Base-by-base conservation (phyloP, 2,113 vertebrate species). In the Scatophagus argus region DNA sequence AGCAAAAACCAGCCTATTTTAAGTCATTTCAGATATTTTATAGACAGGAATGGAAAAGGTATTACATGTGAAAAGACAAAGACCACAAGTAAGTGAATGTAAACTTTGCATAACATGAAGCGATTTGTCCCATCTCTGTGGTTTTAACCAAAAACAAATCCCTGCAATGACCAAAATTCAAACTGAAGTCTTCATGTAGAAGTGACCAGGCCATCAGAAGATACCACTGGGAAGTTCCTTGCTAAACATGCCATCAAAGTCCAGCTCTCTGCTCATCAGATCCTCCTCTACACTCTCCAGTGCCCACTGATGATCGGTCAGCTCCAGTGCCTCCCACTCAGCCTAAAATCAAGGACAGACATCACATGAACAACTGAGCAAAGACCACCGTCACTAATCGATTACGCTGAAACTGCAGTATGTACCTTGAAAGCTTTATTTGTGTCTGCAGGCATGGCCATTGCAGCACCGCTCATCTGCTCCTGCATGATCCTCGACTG, bases 401-500 rank as follows among this genome's bases (percentile, higher is more conserved):
- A 29, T 55, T 8, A 52, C 13, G 13, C 27, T 31, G 2, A 25
- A 27, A n/a, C 9, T 14, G 31, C 14, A 13, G 1, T 6, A n/a
- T 51, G 52, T 95, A 99, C 98, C 97, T 99, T 99, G 87, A 99
- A 99, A 41, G 98, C 98, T 93, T 99, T 99, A 93, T 99, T 99
- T 70, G 98, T 98, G 55, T 99, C 98, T 44, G 98, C 97, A 23
- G 98, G 98, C 97, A 99, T 99, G 80, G 98, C 98, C 97, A 99
- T 97, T 62, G 98, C 98, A 31, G 98, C 98, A 13, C 98, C 98
- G 0, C 98, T 99, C 97, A 99, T 99, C 92, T 99, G 98, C 77
- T 99, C 98, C 87, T 99, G 98, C 98, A 99, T 99, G 90, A 99
- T 96, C 62, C 98, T 95, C 1, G 98, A 99, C 88, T 99, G 98